Percentiles rank a stretch among this genome's conserved stretches.
Evolutionary conservation across 2,113 vertebrate species (phyloP).

Genomic region (Rana temporaria): DNA sequence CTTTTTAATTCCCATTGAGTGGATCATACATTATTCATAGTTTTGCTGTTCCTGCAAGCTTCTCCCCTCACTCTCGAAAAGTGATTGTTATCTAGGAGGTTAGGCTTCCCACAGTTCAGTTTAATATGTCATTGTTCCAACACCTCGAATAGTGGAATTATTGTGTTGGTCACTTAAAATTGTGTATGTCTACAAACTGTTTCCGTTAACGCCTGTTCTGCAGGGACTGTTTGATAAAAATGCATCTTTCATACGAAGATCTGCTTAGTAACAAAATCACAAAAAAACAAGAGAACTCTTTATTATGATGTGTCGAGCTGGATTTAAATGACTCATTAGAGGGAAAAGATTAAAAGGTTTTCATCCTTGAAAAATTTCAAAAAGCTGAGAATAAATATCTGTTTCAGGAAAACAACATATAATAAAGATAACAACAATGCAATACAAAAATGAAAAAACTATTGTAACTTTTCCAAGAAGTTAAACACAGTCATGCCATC

Average conservation of each 20-base stretch:
- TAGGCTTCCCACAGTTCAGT: background rate
- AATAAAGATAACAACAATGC: no score
- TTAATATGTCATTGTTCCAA: slow-evolving; percentile 29
- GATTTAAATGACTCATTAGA: background rate
- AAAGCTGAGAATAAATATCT: no score
- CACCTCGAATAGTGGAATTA: background rate
- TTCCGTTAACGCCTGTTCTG: background rate
- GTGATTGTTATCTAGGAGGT: slow-evolving; percentile 29
- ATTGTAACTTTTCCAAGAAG: no score
- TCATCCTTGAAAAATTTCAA: no score
- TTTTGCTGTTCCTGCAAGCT: background rate
- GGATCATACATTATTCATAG: slow-evolving; percentile 37
- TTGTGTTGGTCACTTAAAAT: background rate
- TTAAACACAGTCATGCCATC: no score
- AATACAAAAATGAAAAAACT: no score
- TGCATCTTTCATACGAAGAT: background rate
- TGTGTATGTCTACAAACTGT: background rate
- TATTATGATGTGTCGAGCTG: background rate
- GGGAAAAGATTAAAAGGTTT: no score
- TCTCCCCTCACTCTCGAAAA: background rate
- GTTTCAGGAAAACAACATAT: no score
- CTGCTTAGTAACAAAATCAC: no score
- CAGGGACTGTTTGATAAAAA: background rate
- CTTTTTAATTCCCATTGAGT: slow-evolving; percentile 41
- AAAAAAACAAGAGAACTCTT: background rate